Evolutionary conservation across 2,797 vertebrate genomes (phyloP), one percentile per base, ranked within the genome.

Genomic region (Tragopan temminckii): DNA sequence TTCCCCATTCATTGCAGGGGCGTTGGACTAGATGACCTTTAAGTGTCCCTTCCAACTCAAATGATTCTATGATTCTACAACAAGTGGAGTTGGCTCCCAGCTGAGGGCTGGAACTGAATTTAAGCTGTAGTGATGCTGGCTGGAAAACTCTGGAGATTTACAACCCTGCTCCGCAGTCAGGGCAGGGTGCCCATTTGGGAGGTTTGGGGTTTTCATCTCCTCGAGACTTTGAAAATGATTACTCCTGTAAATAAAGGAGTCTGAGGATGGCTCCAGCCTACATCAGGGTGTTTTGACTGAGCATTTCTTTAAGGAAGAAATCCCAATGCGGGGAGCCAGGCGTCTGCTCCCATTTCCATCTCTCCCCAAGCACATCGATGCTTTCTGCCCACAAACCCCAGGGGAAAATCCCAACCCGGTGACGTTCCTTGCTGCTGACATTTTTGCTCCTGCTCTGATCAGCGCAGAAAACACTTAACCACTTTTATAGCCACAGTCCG

Each of bases 381-480:
- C 40, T 64, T 78, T 48, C 68, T 19, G 11, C 53, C 20, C 13
- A 0, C 38, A 6, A 2, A 17, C 86, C 79, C 69, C 90, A 10
- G 38, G 48, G 86, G 86, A 71, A 78, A 24, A 17, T 38, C 68
- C 43, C 0, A 0, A 53, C 12, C 55, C 50, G 13, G 4, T 1
- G 7, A 46, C 1, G 5, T 42, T 61, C 66, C 84, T 63, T 50
- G 38, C 50, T 74, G 57, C 20, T 85, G 77, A 35, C 31, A 20
- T 57, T 53, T 53, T 68, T 63, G 7, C 57, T 90, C 38, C 36
- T 62, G 7, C 61, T 48, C 80, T 59, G 79, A 24, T 67, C 31
- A 5, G 27, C 12, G 21, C 77, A 81, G 76, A 69, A 63, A 90
- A 42, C 27, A 20, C 46, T 33, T 61, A 53, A 18, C 64, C 21